Evolutionary conservation across 2,888 invertebrate genomes (phyloP), one percentile per base, ranked within the genome.

Genomic region (Diarsia rubi): DNA sequence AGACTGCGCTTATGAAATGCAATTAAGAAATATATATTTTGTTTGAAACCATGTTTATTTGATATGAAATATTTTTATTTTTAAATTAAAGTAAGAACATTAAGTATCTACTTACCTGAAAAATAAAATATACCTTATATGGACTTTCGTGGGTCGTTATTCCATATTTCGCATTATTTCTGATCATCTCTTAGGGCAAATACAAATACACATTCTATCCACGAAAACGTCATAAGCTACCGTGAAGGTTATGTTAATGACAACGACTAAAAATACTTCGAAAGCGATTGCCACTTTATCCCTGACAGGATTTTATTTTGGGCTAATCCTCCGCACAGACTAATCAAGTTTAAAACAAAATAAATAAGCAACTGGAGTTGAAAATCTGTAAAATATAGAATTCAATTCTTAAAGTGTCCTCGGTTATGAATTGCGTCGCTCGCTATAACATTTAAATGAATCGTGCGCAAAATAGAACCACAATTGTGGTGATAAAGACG

Each of bases 401-500:
- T 79, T 85, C 69, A 85, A 87, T 87, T 85, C 82, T 75, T 84
- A 81, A 83, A 87, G 81, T 79, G 68, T 63, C 27, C 69, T 81
- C 77, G 75, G 76, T 84, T 87, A 86, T 85, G 85, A 85, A 86
- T 88, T 84, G 82, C 78, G 74, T 78, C 79, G 83, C 82, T 90
- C 81, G 85, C 81, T 83, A 86, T 84, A 74, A 78, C 78, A 89
- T 89, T 90, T 87, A 85, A 88, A 88, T 90, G 89, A 89, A 90
- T 90, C 85, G 82, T 85, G 86, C 84, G 85, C 86, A 88, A 86
- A 90, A 90, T 87, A 86, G 84, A 86, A 87, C 83, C 88, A 89
- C 89, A 89, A 90, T 88, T 88, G 87, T 85, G 78, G 86, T 81
- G 85, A 85, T 86, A 90, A 88, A 91, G 86, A 88, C 86, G 86